Percentiles rank a stretch among this genome's conserved stretches.
These are phyloP conservation scores for Apodemia zela DNA, from an alignment of 2,888 invertebrate genomes.

Conservation along the genomic window DNA sequence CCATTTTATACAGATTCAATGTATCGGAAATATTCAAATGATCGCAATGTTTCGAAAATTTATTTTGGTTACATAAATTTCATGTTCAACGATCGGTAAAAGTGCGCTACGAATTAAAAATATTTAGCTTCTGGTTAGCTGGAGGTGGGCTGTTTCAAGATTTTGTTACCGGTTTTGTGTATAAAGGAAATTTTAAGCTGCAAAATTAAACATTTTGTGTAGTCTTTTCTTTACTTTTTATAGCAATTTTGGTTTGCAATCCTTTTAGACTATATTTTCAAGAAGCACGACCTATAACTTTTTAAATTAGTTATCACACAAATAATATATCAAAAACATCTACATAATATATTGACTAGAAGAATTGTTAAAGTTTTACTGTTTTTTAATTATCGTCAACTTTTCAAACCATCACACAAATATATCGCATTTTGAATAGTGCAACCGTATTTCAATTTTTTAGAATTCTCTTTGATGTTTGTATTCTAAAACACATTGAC, in stretches of 20 bases:
- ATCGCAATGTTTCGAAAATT: constrained; percentile 37
- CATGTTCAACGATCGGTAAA: constrained; percentile 8
- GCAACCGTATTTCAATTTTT: neutral
- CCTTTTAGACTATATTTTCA: too few species aligned
- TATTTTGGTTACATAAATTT: constrained; percentile 33
- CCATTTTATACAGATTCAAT: constrained; percentile 52
- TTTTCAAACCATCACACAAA: neutral
- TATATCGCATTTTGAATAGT: neutral
- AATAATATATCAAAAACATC: too few species aligned
- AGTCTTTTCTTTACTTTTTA: too few species aligned
- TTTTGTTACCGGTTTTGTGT: too few species aligned
- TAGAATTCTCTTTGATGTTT: constrained; percentile 14
- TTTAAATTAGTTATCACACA: too few species aligned
- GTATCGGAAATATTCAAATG: constrained; percentile 55
- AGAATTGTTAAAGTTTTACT: too few species aligned
- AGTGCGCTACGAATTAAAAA: constrained; percentile 1
- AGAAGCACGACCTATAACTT: too few species aligned
- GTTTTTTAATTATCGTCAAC: neutral
- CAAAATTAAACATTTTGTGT: too few species aligned
- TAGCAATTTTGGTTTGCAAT: too few species aligned
- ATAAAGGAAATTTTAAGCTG: too few species aligned
- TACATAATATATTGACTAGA: too few species aligned
- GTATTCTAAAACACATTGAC: constrained; percentile 7
- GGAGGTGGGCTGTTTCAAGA: too few species aligned
- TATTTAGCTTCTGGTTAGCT: neutral